A percentile compares a stretch with the other conserved stretches of the same genome.
Conservation (phyloP, 2,113 vertebrate species). For the Eleginops maclovinus region DNA sequence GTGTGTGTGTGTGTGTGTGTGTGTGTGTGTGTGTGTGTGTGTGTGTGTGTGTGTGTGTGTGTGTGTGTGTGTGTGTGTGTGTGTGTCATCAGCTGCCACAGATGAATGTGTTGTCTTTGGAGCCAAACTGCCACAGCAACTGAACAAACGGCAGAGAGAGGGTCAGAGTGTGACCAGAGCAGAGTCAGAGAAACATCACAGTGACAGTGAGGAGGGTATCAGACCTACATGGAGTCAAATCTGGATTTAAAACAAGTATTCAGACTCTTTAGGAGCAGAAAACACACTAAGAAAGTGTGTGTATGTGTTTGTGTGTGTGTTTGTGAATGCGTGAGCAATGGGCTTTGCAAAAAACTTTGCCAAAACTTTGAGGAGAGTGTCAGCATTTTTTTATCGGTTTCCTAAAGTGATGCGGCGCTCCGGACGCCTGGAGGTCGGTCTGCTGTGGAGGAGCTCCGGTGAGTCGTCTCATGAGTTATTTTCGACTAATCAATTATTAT, state of each 20-base stretch:
- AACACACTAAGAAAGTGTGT: neutral
- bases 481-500: too few species aligned
- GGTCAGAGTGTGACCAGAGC: constrained; percentile 6
- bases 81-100: constrained; percentile 58
- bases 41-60: constrained; percentile 37
- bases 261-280: neutral
- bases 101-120: constrained; percentile 48
- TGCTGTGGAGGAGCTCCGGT: constrained; percentile 79
- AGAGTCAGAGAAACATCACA: neutral
- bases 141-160: constrained; percentile 64
- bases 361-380: constrained; percentile 72
- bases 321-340: constrained; percentile 62
- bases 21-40: constrained; percentile 41
- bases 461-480: constrained; percentile 1
- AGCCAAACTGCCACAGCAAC: constrained; percentile 72
- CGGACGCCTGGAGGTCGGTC: constrained; percentile 71
- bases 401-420: constrained; percentile 73
- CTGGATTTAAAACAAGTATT: constrained; percentile 25
- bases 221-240: neutral
- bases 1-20: constrained; percentile 39
- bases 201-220: constrained; percentile 25
- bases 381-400: constrained; percentile 72
- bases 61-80: constrained; percentile 27
- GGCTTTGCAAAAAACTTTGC: constrained; percentile 72
- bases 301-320: constrained; percentile 23